Evolutionary conservation across 2,888 invertebrate species (phyloP).

Genomic region (Thereva unica): DNA sequence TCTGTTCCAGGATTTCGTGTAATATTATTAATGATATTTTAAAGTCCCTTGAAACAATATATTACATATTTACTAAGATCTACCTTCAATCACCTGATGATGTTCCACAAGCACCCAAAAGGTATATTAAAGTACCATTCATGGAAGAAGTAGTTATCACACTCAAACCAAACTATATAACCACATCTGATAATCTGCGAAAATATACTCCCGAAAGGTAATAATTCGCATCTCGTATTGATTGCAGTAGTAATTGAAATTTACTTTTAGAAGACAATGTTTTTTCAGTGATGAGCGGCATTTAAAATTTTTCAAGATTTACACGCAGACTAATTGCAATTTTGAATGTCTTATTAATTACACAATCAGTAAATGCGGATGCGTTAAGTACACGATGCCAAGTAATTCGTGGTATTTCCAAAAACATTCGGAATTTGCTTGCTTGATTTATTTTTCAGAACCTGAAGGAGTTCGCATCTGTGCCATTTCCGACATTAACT

Average conservation of each 20-base stretch:
- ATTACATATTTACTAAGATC: conserved; percentile 52
- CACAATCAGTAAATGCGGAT: conserved; percentile 66
- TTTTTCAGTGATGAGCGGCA: conserved; percentile 69
- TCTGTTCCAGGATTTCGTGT: conserved; percentile 78
- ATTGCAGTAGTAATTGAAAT: background rate
- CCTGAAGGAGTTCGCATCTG: conserved; percentile 52
- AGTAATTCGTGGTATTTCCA: conserved; percentile 44
- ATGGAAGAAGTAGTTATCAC: conserved; percentile 68
- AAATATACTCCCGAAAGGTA: conserved; percentile 61
- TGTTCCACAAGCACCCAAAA: conserved; percentile 65
- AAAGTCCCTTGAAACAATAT: background rate
- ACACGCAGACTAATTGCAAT: conserved; percentile 75
- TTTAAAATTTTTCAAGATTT: conserved; percentile 68
- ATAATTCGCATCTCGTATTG: background rate
- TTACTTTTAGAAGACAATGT: conserved; percentile 63
- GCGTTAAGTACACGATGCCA: conserved; percentile 75
- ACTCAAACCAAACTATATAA: conserved; percentile 71
- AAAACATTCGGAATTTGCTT: background rate
- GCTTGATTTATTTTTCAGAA: background rate
- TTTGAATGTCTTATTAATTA: conserved; percentile 73
- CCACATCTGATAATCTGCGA: conserved; percentile 64
- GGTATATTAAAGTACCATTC: conserved; percentile 67
- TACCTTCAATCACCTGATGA: conserved; percentile 68
- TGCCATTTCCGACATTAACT: conserved; percentile 50
- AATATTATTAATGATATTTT: conserved; percentile 25